phyloP scores from a whole-genome alignment of 2,797 vertebrate species.

The Podargus strigoides region DNA sequence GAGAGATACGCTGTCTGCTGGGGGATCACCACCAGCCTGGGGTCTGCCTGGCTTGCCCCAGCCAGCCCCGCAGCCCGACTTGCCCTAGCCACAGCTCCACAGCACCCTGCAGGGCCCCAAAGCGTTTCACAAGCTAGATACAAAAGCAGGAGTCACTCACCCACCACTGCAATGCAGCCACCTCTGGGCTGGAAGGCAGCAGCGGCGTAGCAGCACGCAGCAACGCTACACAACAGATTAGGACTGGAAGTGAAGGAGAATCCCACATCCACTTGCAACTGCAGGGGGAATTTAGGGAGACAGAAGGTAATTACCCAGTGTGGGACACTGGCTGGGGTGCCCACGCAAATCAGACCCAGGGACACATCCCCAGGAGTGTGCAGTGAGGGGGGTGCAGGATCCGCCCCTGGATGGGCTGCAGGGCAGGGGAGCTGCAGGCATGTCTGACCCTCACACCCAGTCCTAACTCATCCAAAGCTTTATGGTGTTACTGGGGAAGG shows the following conservation, averaged over 20 bases:
- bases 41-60: neutral
- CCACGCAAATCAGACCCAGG: neutral
- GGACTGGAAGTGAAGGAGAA: slow-evolving; percentile 51
- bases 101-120: neutral
- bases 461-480: neutral
- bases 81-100: slow-evolving; percentile 37
- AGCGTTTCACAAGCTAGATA: neutral
- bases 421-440: neutral
- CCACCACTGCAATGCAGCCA: slow-evolving; percentile 58
- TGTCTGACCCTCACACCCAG: neutral
- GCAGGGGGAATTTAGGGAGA: slow-evolving; percentile 55
- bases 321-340: fast-evolving
- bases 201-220: neutral
- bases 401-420: fast-evolving
- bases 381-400: neutral
- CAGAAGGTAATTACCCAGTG: slow-evolving; percentile 14
- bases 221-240: slow-evolving; percentile 28
- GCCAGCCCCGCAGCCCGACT: neutral
- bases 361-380: fast-evolving
- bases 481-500: neutral
- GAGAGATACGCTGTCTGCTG: neutral
- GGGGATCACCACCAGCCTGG: neutral
- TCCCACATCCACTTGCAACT: slow-evolving; percentile 55
- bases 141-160: slow-evolving; percentile 58
- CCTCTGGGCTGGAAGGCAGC: slow-evolving; percentile 49